Evolutionary conservation across 2,113 vertebrate genomes (phyloP).

Genomic region (Sphyrna mokarran): DNA sequence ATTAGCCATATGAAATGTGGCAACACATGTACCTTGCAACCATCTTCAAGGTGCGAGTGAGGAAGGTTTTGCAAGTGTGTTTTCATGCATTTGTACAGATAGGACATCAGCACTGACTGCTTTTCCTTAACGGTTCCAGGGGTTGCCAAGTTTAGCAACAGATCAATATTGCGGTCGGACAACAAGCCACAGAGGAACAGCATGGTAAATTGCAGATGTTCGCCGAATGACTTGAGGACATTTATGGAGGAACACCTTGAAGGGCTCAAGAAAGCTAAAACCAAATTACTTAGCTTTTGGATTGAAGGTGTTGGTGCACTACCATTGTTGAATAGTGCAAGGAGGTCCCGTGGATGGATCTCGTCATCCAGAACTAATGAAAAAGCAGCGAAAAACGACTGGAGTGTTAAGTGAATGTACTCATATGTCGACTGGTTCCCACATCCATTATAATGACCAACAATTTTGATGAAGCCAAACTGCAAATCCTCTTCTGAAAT

Average conservation of each 20-base stretch:
- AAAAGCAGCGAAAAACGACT: constrained; percentile 82
- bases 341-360: constrained; percentile 52
- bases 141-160: constrained; percentile 65
- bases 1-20: constrained; percentile 88
- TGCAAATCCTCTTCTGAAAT: constrained; percentile 68
- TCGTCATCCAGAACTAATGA: constrained; percentile 67
- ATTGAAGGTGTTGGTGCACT: constrained; percentile 40
- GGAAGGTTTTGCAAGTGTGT: constrained; percentile 62
- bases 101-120: constrained; percentile 59
- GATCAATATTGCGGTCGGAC: constrained; percentile 61
- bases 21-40: constrained; percentile 72
- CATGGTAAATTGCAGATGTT: constrained; percentile 83
- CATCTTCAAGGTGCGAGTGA: constrained; percentile 45
- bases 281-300: background rate
- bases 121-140: constrained; percentile 59
- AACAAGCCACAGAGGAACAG: constrained; percentile 85
- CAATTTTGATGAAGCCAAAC: constrained; percentile 72
- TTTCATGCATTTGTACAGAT: constrained; percentile 68
- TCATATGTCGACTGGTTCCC: constrained; percentile 61
- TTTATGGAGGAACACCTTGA: constrained; percentile 38
- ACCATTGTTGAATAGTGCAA: constrained; percentile 75
- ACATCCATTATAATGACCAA: constrained; percentile 48
- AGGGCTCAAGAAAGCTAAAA: background rate
- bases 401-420: constrained; percentile 79
- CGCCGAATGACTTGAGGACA: constrained; percentile 60